These are phyloP conservation scores for Heliconius sara DNA, from an alignment of 2,888 invertebrate species.

Conservation along the genomic window DNA sequence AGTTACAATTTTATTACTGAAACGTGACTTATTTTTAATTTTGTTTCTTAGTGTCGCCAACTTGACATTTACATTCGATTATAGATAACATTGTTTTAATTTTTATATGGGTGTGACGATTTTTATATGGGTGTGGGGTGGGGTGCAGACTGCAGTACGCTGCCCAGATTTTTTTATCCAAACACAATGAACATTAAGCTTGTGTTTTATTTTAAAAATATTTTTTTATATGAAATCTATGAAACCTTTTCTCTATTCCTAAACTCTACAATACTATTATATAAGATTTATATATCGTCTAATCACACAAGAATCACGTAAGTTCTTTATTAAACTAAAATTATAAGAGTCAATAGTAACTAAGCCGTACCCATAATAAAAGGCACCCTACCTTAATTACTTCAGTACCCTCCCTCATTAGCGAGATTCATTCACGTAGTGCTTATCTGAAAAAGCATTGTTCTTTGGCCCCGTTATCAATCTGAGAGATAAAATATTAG, in stretches of 20 bases:
- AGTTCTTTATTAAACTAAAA: not conserved
- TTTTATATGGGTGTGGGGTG: not conserved
- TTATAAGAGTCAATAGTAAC: not conserved
- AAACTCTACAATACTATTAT: not conserved
- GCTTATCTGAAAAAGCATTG: not conserved
- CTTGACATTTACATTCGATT: slow-evolving; percentile 12
- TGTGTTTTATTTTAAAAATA: not conserved
- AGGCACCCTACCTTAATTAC: not conserved
- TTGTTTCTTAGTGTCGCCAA: slow-evolving; percentile 15
- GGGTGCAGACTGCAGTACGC: too few relatives aligned
- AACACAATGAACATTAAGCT: too few relatives aligned
- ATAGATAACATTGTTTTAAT: not conserved
- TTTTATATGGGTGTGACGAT: not conserved
- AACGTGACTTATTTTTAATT: slow-evolving; percentile 39
- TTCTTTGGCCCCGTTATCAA: slow-evolving; percentile 28
- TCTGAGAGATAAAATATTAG: slow-evolving; percentile 34
- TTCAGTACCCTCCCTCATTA: slow-evolving; percentile 3
- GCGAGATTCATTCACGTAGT: not conserved
- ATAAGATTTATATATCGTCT: not conserved
- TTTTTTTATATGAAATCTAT: not conserved
- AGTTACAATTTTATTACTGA: slow-evolving; percentile 35
- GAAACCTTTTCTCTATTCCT: not conserved
- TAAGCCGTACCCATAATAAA: not conserved
- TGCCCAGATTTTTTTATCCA: too few relatives aligned
- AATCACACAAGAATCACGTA: not conserved